Evolutionary conservation across 2,888 invertebrate genomes (phyloP), one percentile per base, ranked within the genome.

Genomic region (Patella depressa): DNA sequence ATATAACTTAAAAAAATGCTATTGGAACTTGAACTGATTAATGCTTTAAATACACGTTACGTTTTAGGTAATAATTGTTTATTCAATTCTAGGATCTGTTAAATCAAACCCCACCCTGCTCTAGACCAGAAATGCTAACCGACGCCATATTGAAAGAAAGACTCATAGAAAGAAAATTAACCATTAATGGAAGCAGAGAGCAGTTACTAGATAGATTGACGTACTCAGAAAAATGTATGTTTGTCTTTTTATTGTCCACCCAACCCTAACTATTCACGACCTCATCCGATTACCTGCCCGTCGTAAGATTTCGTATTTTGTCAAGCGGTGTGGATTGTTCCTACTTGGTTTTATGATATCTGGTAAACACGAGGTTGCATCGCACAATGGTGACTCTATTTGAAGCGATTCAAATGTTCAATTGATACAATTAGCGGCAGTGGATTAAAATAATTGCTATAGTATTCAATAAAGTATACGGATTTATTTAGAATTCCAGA

Each of bases 81-180:
- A 29, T 29, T 29, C 29, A 29, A 29, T 29, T 55, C 2, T 55
- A 55, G 55, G 14, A 55, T 17, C 17, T 55, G 17, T 55, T 81
- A 45, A 72, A 65, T 9, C 73, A 80, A 19, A 78, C 79, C 9
- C 78, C 79, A 14, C 80, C 84, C 4, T 85, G 85, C 72, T 79
- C 78, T 14, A 72, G 82, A 15, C 84, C 85, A 69, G 81, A 81
- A 45, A 73, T 73, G 14, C 78, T 83, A 73, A 81, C 80, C 12
- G 71, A 73, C 15, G 78, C 74, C 54, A 79, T 82, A 19, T 75
- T 85, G 14, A 65, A 73, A 17, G 59, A 72, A 34, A 71, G 75
- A 12, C 78, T 85, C 3, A 53, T 76, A 29, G 72, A 76, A 5
- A 76, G 81, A 17, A 72, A 79, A 9, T 75, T 84, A 17, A 73